These are phyloP conservation scores for Buphagus erythrorhynchus DNA, from an alignment of 2,797 vertebrate genomes.

Conservation along the genomic window DNA sequence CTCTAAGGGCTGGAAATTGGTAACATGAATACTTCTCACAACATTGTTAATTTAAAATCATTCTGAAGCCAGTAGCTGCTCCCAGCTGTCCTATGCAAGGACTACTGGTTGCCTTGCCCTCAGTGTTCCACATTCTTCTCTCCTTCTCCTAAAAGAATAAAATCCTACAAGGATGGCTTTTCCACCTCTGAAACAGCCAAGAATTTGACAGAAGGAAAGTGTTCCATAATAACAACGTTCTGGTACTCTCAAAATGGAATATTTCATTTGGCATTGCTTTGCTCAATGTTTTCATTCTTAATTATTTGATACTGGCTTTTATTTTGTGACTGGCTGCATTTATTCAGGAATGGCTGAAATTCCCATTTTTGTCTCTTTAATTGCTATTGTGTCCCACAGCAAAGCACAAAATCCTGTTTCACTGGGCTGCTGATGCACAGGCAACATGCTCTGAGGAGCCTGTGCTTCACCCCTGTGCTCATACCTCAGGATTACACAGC, in stretches of 20 bases:
- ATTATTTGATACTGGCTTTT: neutral
- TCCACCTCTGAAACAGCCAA: neutral
- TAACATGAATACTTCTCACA: neutral
- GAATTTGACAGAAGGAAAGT: neutral
- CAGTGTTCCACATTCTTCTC: neutral
- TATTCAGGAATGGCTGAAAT: neutral
- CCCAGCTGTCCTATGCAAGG: neutral
- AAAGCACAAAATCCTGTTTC: neutral
- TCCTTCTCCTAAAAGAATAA: neutral
- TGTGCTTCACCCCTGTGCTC: rapidly evolving
- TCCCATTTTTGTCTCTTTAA: neutral
- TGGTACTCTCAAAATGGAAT: neutral
- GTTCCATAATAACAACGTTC: rapidly evolving
- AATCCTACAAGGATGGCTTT: too few relatives aligned
- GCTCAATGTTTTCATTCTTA: neutral
- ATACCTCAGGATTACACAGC: neutral
- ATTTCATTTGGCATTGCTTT: neutral
- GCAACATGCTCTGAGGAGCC: rapidly evolving
- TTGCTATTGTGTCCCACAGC: neutral
- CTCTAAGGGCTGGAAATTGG: neutral
- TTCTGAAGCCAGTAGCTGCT: neutral
- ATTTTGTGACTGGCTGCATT: neutral
- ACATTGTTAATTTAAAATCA: neutral
- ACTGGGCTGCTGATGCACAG: neutral
- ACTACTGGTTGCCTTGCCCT: rapidly evolving